These are phyloP conservation scores for Alsophila aescularia DNA, from an alignment of 2,888 invertebrate species.

Conservation along the genomic window DNA sequence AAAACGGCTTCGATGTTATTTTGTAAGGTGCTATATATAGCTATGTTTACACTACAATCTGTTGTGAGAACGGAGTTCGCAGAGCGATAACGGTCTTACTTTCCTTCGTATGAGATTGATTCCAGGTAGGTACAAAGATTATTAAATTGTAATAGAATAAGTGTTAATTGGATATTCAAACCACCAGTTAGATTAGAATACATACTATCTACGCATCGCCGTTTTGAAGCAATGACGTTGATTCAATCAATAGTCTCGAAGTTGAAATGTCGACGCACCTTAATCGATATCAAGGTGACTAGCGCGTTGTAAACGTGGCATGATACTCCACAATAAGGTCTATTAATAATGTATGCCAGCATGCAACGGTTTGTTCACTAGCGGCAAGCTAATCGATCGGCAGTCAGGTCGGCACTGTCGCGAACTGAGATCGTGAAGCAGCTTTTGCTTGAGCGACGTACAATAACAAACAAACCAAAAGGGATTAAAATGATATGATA, in stretches of 20 bases:
- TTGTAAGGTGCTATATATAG: constrained; percentile 60
- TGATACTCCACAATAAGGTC: constrained; percentile 59
- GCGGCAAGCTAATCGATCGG: constrained; percentile 38
- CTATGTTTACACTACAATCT: constrained; percentile 56
- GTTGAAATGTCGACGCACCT: constrained; percentile 36
- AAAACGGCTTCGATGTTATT: constrained; percentile 52
- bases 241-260: constrained; percentile 21
- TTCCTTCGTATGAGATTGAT: constrained; percentile 14
- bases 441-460: constrained; percentile 13
- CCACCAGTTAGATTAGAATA: not conserved
- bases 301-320: constrained; percentile 59
- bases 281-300: constrained; percentile 71
- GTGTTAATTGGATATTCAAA: no score
- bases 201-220: not conserved
- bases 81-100: constrained; percentile 41
- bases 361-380: constrained; percentile 63
- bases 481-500: constrained; percentile 14
- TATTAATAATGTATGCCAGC: constrained; percentile 72
- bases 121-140: not conserved
- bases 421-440: constrained; percentile 23
- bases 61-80: constrained; percentile 44
- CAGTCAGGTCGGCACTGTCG: constrained; percentile 23
- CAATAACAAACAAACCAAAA: constrained; percentile 35
- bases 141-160: no score
- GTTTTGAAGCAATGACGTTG: constrained; percentile 3